These are phyloP conservation scores for Agriotes lineatus DNA, from an alignment of 2,888 invertebrate genomes.

Conservation along the genomic window DNA sequence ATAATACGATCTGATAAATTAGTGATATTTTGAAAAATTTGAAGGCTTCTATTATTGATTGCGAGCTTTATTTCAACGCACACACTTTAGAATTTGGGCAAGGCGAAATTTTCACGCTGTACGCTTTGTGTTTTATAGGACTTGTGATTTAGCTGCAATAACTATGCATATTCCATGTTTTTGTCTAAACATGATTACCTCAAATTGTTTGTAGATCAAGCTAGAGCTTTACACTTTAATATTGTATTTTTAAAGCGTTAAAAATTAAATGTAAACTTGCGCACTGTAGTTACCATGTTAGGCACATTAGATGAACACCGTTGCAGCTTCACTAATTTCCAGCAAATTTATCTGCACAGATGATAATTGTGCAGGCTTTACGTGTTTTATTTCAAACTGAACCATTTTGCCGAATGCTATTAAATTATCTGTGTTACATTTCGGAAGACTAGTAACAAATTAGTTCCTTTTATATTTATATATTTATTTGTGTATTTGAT, in stretches of 20 bases:
- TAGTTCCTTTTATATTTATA: background rate
- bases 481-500: constrained; percentile 9
- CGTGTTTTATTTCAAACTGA: no score
- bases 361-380: no score
- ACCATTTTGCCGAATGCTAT: no score
- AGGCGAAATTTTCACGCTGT: constrained; percentile 15
- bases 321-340: no score
- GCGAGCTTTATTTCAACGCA: constrained; percentile 28
- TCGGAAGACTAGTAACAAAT: background rate
- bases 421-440: background rate
- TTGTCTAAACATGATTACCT: constrained; percentile 6
- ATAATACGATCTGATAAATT: constrained; percentile 31
- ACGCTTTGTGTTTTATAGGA: constrained; percentile 19
- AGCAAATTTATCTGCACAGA: no score
- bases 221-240: constrained; percentile 26
- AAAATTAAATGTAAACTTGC: background rate
- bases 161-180: constrained; percentile 15
- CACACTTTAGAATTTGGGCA: constrained; percentile 10
- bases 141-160: constrained; percentile 23
- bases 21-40: constrained; percentile 33
- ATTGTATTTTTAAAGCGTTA: constrained; percentile 11
- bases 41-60: constrained; percentile 26
- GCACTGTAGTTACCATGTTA: constrained; percentile 1
- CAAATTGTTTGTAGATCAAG: constrained; percentile 13
- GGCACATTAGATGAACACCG: background rate